Evolutionary conservation across 2,888 invertebrate species (phyloP), one percentile per base, ranked within the genome.

Genomic region (Anticlea derivata): DNA sequence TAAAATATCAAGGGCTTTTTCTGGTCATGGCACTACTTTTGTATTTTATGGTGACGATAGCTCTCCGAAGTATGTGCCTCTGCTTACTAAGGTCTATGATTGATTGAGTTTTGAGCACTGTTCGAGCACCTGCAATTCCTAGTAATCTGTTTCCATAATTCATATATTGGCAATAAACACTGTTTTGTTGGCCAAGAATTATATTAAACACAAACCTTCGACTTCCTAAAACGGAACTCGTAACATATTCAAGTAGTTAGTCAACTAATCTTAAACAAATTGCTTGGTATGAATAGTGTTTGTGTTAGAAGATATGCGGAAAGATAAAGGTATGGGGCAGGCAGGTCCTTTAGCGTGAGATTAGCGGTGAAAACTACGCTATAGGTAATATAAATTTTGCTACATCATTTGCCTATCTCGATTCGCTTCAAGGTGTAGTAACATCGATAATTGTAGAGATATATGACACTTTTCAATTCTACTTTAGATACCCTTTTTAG

Each of bases 261-360:
- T 35, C 35, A 41, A 24, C 35, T 23, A 38, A 41, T 29, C 7
- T 13, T 49, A 41, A 41, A 49, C 35, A 41, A 41, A 35, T 41
- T 27, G 20, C 26, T 22, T 1, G 4, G 10, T 31, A 26, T 12
- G 27, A 24, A 20, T 22, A 40, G n/a, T 31, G 17, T 39, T 39
- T 24, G 38, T 3, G 12, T 10, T 31, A 20, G 38, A 12, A 17
- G 26, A 27, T 11, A 41, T 3, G 29, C n/a, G 5, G 40, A 41
- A 29, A 17, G 4, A 5, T 7, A 12, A 8, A 20, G 7, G 1
- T 27, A 26, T 20, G 5, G n/a, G 20, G 39, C 29, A 31, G n/a
- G 31, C 13, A 40, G 27, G 27, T 35, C 20, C 34, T 22, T 34
- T n/a, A 44, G 20, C 7, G 22, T 26, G 35, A 34, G 34, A 37